Evolutionary conservation across 2,888 invertebrate genomes (phyloP).

Genomic region (Agriopis leucophaearia): DNA sequence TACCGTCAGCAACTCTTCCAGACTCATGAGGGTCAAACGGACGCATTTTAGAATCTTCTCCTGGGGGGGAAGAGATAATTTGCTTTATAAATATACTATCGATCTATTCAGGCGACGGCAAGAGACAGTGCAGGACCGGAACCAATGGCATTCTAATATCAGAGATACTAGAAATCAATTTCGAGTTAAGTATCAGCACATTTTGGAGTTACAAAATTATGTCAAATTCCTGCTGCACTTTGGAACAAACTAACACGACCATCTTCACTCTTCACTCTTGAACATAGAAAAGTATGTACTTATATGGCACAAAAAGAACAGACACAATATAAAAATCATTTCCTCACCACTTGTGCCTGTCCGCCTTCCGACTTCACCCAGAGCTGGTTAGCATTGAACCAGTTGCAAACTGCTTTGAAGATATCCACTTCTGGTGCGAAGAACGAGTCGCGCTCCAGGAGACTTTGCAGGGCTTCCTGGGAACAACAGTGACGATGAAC

Average conservation of each 20-base stretch:
- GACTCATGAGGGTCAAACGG: slow-evolving; percentile 94
- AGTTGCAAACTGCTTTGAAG: slow-evolving; percentile 94
- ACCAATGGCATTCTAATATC: too few relatives aligned
- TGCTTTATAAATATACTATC: background rate
- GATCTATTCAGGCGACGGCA: too few relatives aligned
- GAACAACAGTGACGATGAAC: background rate
- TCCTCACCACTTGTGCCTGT: slow-evolving; percentile 81
- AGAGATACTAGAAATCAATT: too few relatives aligned
- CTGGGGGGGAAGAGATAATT: slow-evolving; percentile 50
- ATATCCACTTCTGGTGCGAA: slow-evolving; percentile 98
- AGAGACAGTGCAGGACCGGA: too few relatives aligned
- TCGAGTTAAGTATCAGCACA: background rate
- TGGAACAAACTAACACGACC: too few relatives aligned
- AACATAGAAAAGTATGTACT: too few relatives aligned
- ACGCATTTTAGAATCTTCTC: slow-evolving; percentile 88
- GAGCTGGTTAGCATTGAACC: slow-evolving; percentile 93
- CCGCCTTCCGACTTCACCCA: slow-evolving; percentile 88
- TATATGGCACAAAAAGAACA: too few relatives aligned
- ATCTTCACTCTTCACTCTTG: too few relatives aligned
- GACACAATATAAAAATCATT: too few relatives aligned
- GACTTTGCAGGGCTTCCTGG: slow-evolving; percentile 92
- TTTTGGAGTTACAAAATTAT: background rate
- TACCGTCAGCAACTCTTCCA: slow-evolving; percentile 94
- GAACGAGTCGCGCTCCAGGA: slow-evolving; percentile 97
- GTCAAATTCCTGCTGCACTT: too few relatives aligned